Evolutionary conservation across 1,140 invertebrate species (phyloP).

Genomic region (Cotesia glomerata): DNA sequence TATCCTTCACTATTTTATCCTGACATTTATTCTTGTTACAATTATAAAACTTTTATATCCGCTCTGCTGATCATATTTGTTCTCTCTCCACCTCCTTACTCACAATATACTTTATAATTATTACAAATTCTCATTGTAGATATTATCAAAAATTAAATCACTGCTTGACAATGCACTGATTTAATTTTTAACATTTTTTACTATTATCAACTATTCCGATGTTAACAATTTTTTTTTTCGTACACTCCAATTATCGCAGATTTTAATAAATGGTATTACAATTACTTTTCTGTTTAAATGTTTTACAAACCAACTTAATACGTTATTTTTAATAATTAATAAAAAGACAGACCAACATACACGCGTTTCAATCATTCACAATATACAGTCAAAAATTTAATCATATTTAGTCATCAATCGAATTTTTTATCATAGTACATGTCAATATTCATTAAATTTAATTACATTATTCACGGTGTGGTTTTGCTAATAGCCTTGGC

Average conservation of each 20-base stretch:
- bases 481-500: too few relatives aligned
- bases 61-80: neutral
- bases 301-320: constrained; percentile 2
- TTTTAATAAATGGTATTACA: neutral
- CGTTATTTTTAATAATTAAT: neutral
- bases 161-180: too few relatives aligned
- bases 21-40: constrained; percentile 15
- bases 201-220: too few relatives aligned
- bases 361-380: neutral
- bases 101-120: neutral
- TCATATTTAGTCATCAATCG: too few relatives aligned
- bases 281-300: neutral
- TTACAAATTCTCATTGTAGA: too few relatives aligned
- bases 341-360: constrained; percentile 6
- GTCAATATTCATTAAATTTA: too few relatives aligned
- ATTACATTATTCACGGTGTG: too few relatives aligned
- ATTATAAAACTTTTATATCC: constrained; percentile 14
- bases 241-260: neutral
- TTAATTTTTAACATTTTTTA: too few relatives aligned
- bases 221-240: too few relatives aligned
- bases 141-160: too few relatives aligned
- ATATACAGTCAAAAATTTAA: neutral
- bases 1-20: neutral
- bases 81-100: neutral
- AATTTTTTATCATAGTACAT: too few relatives aligned